phyloP scores from a whole-genome alignment of 2,113 vertebrate species.

The Chlorocebus sabaeus region DNA sequence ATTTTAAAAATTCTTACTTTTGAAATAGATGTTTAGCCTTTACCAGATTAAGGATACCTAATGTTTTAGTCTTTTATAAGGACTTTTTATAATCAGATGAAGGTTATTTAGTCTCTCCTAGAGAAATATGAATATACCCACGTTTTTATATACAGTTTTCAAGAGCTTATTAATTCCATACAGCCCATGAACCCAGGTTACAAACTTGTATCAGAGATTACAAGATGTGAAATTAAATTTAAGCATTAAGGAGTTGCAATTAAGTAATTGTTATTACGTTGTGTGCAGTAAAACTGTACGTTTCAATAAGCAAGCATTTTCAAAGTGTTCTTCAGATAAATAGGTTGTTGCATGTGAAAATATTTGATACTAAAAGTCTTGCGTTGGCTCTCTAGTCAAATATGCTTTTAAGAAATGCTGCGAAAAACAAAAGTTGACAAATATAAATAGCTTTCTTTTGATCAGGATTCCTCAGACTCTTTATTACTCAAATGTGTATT shows the following conservation, averaged over 20 bases:
- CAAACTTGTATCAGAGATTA: not conserved
- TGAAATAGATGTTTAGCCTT: not conserved
- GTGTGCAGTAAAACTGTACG: not conserved
- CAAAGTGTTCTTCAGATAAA: not conserved
- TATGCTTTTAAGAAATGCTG: not conserved
- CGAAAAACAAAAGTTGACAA: slow-evolving; percentile 7
- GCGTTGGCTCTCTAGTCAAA: not conserved
- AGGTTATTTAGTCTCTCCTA: not conserved
- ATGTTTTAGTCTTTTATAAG: not conserved
- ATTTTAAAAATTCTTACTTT: not conserved
- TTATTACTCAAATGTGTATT: not conserved
- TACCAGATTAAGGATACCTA: not conserved
- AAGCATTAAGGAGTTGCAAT: not conserved
- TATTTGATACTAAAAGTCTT: not conserved
- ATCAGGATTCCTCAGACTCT: not conserved
- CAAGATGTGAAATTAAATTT: not conserved
- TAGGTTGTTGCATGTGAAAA: not conserved
- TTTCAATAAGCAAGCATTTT: not conserved
- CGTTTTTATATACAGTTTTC: not conserved
- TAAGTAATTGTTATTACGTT: not conserved
- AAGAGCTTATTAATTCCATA: not conserved
- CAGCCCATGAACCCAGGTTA: not conserved
- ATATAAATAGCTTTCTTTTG: not conserved
- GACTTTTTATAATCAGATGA: not conserved
- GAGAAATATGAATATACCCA: not conserved